Base-by-base conservation (phyloP, 2,113 vertebrate species). In the Rhabdomys dilectus region DNA sequence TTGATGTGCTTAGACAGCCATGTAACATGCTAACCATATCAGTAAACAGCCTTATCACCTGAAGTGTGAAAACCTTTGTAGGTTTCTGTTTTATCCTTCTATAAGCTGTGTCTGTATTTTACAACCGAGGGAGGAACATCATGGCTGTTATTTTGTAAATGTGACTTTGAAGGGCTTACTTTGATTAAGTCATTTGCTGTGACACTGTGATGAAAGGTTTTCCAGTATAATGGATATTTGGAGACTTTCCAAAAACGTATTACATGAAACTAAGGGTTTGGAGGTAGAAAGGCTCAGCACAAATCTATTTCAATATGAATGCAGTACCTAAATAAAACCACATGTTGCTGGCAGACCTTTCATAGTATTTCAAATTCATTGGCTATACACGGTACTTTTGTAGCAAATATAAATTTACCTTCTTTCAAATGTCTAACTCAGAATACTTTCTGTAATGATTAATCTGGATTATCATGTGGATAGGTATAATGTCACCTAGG, bases 301-400 rank as follows among this genome's bases (percentile, higher is more conserved):
- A 97, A 95, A 94, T 91, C 80, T 86, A 64, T 94, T 97, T 93
- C 93, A 95, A 78, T 76, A 84, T 73, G 62, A 98, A 97, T 97
- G 89, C 97, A 98, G 94, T 98, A 97, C 98, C 97, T 96, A 98
- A 95, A 96, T 91, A 97, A 97, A 98, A 97, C 96, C 98, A 97
- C 97, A 97, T 98, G 98, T 96, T 98, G 88, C 96, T 98, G 94
- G 81, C 89, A 91, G 89, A 95, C 89, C 93, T 97, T 91, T 34
- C 22, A 31, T 75, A 93, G 78, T 51, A 76, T 87, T 95, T 91
- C 82, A 95, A 94, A 75, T 88, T 64, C 42, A 60, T 34, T 80
- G 15, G 48, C 56, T 85, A 76, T 90, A 75, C 56, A 78, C 60
- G 84, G 31, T 31, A 31, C 88, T 93, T 64, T 91, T 39, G 22